Conservation (phyloP, 2,113 vertebrate genomes). For the Maccullochella peelii region DNA sequence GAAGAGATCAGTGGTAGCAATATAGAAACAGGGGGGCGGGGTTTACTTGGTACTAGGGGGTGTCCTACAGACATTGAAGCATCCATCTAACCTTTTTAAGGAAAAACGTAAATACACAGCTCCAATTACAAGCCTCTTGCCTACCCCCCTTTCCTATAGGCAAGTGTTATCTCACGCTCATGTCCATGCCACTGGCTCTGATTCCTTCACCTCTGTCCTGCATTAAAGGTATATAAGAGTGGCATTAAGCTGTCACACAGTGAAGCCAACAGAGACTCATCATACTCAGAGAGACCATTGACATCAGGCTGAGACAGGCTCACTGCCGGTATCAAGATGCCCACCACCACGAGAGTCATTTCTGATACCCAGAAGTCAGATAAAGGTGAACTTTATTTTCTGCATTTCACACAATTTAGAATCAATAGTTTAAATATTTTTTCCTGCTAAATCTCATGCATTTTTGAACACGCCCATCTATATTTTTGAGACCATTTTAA, state of each 20-base stretch:
- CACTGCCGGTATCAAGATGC: constrained; percentile 56
- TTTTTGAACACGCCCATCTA: not conserved
- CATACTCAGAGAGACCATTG: not conserved
- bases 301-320: constrained; percentile 28
- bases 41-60: constrained; percentile 17
- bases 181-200: constrained; percentile 25
- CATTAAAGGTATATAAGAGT: constrained; percentile 67
- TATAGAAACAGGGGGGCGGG: constrained; percentile 28
- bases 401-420: constrained; percentile 5
- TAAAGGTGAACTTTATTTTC: constrained; percentile 60
- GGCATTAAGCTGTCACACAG: constrained; percentile 30
- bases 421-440: not conserved
- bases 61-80: constrained; percentile 9
- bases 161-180: constrained; percentile 14
- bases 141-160: constrained; percentile 37
- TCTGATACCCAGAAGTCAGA: constrained; percentile 56
- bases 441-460: not conserved
- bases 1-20: constrained; percentile 9
- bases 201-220: constrained; percentile 28
- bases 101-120: constrained; percentile 53
- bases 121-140: constrained; percentile 55
- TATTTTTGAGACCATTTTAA: not conserved
- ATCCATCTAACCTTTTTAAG: constrained; percentile 69
- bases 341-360: constrained; percentile 58
- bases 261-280: constrained; percentile 9